Percentiles rank a stretch among this genome's conserved stretches.
These are phyloP conservation scores for Chalcosyrphus nemorum DNA, from an alignment of 2,888 invertebrate species.

Conservation along the genomic window DNA sequence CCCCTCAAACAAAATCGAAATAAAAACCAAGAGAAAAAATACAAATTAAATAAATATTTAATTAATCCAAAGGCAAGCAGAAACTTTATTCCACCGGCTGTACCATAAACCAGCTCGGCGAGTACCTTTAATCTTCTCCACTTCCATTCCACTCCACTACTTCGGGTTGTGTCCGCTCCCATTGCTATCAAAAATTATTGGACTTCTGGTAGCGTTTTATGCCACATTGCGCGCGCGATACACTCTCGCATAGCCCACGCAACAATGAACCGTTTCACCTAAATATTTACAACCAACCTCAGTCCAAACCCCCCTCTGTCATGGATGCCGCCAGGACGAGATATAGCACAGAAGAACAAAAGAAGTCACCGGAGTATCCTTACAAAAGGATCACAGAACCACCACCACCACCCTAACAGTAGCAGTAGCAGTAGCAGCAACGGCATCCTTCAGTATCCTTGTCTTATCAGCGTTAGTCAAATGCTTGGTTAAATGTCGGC, in stretches of 20 bases:
- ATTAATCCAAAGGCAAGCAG: conserved; percentile 62
- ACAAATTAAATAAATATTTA: conserved; percentile 72
- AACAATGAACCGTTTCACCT: conserved; percentile 68
- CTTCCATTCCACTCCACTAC: neutral
- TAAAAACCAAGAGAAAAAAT: conserved; percentile 3
- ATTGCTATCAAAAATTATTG: conserved; percentile 73
- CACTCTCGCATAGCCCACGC: conserved; percentile 40
- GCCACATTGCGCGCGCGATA: conserved; percentile 13
- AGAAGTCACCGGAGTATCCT: conserved; percentile 59
- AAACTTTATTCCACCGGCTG: conserved; percentile 46
- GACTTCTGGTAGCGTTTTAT: conserved; percentile 66
- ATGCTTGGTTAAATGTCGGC: conserved; percentile 69
- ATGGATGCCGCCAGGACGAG: neutral
- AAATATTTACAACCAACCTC: conserved; percentile 70
- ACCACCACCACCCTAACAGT: neutral
- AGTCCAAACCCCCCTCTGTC: too few relatives aligned
- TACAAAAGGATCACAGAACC: conserved; percentile 30
- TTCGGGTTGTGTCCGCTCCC: conserved; percentile 28
- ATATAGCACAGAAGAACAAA: conserved; percentile 36
- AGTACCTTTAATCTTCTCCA: conserved; percentile 63
- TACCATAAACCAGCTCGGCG: conserved; percentile 58
- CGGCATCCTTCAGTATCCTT: conserved; percentile 50
- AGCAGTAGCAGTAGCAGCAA: neutral
- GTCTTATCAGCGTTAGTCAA: conserved; percentile 71
- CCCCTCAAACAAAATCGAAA: neutral